These are phyloP conservation scores for Sogatella furcifera DNA, from an alignment of 1,140 invertebrate species.

Conservation along the genomic window DNA sequence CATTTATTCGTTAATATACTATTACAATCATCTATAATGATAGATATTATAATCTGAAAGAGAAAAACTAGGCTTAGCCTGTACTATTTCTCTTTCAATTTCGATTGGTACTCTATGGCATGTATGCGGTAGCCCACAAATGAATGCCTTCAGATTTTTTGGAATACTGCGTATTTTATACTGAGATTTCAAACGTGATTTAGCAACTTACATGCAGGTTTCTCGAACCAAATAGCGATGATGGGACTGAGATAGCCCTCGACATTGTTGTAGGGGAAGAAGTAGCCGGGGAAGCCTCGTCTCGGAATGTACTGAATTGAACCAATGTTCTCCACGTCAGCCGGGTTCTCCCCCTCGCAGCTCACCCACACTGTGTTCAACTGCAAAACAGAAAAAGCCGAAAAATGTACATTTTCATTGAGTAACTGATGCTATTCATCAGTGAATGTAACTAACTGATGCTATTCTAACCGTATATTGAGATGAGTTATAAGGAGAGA, in stretches of 20 bases:
- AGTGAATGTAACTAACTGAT: too few species aligned
- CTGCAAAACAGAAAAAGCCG: slow-evolving; percentile 9
- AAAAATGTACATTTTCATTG: neutral
- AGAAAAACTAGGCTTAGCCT: too few species aligned
- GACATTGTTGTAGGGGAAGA: slow-evolving; percentile 68
- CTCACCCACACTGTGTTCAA: slow-evolving; percentile 75
- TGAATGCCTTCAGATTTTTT: too few species aligned
- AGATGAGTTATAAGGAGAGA: too few species aligned
- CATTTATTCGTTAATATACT: too few species aligned
- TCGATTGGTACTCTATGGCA: too few species aligned
- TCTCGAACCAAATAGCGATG: slow-evolving; percentile 72
- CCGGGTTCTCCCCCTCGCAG: slow-evolving; percentile 80
- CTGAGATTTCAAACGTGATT: neutral
- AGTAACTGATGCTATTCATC: neutral
- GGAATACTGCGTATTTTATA: too few species aligned
- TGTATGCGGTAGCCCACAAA: too few species aligned
- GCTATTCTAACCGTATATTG: too few species aligned
- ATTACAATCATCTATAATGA: too few species aligned
- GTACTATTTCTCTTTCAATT: too few species aligned
- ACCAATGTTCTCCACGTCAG: slow-evolving; percentile 80
- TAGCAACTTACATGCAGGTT: slow-evolving; percentile 55
- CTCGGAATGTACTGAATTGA: slow-evolving; percentile 58
- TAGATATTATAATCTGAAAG: too few species aligned
- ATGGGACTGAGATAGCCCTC: slow-evolving; percentile 79
- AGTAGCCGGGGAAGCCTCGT: slow-evolving; percentile 69